Percentiles rank a stretch among this genome's conserved stretches.
phyloP scores from a whole-genome alignment of 2,113 vertebrate genomes.

The Phaethon lepturus region DNA sequence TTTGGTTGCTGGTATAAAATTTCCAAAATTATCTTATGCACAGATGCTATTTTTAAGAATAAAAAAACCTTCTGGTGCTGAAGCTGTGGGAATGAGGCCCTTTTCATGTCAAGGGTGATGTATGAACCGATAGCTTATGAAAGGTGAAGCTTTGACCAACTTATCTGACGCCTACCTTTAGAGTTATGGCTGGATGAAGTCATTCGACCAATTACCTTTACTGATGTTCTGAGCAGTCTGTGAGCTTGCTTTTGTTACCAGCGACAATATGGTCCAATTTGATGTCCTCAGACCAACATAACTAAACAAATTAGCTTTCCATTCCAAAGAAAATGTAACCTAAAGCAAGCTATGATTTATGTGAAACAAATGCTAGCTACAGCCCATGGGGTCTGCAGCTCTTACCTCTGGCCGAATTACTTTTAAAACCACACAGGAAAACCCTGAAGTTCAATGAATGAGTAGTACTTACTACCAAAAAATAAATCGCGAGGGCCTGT shows the following conservation, averaged over 20 bases:
- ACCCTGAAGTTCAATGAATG: conserved; percentile 19
- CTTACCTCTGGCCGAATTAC: conserved; percentile 40
- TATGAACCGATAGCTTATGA: conserved; percentile 70
- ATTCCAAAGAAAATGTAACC: conserved; percentile 39
- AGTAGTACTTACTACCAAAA: conserved; percentile 10
- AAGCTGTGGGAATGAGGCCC: conserved; percentile 46
- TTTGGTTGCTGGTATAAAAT: conserved; percentile 51
- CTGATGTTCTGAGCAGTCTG: conserved; percentile 34
- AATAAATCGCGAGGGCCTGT: background rate
- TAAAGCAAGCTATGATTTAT: conserved; percentile 67
- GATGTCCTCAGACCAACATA: conserved; percentile 44
- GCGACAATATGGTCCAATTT: conserved; percentile 51
- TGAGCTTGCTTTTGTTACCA: conserved; percentile 63
- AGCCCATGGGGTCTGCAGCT: conserved; percentile 20
- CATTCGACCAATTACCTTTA: conserved; percentile 52
- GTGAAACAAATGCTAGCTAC: conserved; percentile 56
- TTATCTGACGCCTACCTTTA: conserved; percentile 58
- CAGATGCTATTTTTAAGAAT: conserved; percentile 69
- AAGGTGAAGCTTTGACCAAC: conserved; percentile 65
- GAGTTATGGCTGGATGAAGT: conserved; percentile 53
- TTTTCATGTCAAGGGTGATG: conserved; percentile 60
- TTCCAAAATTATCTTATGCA: conserved; percentile 35
- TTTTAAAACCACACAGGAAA: conserved; percentile 51
- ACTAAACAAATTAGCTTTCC: conserved; percentile 60
- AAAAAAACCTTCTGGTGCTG: conserved; percentile 35